Base-by-base conservation (phyloP, 2,888 invertebrate species). In the Catonia carolina region DNA sequence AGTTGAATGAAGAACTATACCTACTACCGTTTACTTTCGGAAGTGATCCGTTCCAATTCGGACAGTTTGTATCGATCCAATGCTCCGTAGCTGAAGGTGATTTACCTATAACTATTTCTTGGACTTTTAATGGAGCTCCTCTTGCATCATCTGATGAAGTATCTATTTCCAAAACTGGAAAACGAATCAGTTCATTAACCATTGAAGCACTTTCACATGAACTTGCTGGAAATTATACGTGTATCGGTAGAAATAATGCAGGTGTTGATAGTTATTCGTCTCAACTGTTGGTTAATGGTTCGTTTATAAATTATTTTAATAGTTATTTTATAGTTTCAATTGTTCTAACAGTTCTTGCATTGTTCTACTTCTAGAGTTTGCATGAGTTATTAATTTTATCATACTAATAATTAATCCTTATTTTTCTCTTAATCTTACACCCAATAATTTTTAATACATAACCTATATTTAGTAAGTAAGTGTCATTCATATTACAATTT, bases 61-160 rank as follows among this genome's bases (percentile, higher is more conserved):
- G 73, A 20, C 70, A 72, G 58, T 65, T 67, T 39, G 68, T 64
- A 6, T 64, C 68, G 48, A 61, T 70, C 4, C 65, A 80, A 55
- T 89, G 89, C 70, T 79, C 82, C 27, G 84, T 85, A 22, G 80
- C 78, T 63, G 84, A 85, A 70, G 89, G 90, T 31, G 90, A 91
- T 71, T 72, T 84, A 60, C 90, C 90, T 7, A 75, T 91, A 58
- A 79, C 80, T 63, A 85, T 91, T 59, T 77, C 78, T 49, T 90
- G 89, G 89, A 80, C 78, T 47, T 80, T 87, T 72, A 60, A 61
- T 15, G 61, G 60, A 14, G 33, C 68, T 15, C 59, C 56, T 31
- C 35, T 61, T 6, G 1, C 35, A 8, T 7, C 45, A 1, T 78
- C 82, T 63, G 80, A 81, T 67, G 49, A 59, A 17, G 62, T 61